Conservation (phyloP, 1,140 invertebrate genomes). For the Battus philenor region DNA sequence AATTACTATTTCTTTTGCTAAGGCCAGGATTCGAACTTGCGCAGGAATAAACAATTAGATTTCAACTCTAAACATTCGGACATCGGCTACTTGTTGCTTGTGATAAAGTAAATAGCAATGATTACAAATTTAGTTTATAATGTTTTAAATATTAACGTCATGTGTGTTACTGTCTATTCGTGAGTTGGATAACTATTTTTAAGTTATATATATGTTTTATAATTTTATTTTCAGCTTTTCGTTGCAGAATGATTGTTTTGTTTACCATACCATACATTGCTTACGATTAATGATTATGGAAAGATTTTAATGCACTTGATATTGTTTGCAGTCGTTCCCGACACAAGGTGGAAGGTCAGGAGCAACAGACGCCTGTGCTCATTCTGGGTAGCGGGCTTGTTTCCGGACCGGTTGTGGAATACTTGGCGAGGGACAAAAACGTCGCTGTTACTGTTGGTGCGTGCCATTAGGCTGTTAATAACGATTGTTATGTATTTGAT, state of each 20-base stretch:
- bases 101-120: too few species aligned
- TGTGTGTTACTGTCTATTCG: too few species aligned
- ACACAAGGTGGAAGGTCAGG: slow-evolving; percentile 74
- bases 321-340: slow-evolving; percentile 65
- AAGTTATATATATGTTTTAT: not conserved
- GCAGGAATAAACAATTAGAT: slow-evolving; percentile 15
- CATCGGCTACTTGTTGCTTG: too few species aligned
- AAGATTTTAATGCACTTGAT: too few species aligned
- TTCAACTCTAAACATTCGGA: slow-evolving; percentile 12
- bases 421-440: slow-evolving; percentile 89
- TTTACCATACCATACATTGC: too few species aligned
- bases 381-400: slow-evolving; percentile 97
- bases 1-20: too few species aligned
- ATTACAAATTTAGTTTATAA: too few species aligned
- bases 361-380: slow-evolving; percentile 81
- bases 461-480: slow-evolving; percentile 35
- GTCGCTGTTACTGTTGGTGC: slow-evolving; percentile 89
- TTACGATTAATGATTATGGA: too few species aligned
- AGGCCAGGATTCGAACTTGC: slow-evolving; percentile 17
- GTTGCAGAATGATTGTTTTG: too few species aligned
- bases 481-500: too few species aligned
- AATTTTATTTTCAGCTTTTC: too few species aligned
- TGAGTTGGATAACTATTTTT: not conserved
- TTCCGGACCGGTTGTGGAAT: slow-evolving; percentile 94
- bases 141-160: too few species aligned